phyloP scores from a whole-genome alignment of 2,797 vertebrate species.

The Artibeus lituratus region DNA sequence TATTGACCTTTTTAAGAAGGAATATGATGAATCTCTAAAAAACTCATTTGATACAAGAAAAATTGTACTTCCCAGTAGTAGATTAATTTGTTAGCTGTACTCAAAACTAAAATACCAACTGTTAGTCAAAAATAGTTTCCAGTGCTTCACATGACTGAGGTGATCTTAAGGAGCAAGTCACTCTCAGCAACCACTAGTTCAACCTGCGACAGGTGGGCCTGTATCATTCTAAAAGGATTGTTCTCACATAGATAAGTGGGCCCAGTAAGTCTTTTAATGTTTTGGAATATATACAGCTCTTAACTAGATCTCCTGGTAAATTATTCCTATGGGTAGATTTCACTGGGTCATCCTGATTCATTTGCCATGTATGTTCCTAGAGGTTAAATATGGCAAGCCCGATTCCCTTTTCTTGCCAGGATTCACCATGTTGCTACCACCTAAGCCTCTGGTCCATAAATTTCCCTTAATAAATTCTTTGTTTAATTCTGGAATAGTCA shows the following conservation, averaged over 20 bases:
- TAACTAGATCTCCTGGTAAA: not conserved
- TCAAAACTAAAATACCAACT: slow-evolving; percentile 25
- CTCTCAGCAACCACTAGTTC: not conserved
- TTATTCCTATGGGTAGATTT: not conserved
- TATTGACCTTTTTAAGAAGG: not conserved
- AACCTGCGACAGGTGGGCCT: not conserved
- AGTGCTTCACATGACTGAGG: not conserved
- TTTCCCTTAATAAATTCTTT: not conserved
- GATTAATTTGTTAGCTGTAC: not conserved
- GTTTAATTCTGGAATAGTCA: not conserved
- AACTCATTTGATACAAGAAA: not conserved
- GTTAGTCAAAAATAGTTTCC: not conserved
- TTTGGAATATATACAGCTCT: not conserved
- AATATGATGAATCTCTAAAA: not conserved
- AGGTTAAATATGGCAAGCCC: not conserved
- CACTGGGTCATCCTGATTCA: not conserved
- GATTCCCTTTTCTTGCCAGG: not conserved
- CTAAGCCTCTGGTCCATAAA: not conserved
- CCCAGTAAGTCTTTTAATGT: not conserved
- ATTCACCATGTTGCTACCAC: not conserved
- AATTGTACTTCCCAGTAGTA: not conserved
- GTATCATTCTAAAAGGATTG: not conserved
- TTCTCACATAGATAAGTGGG: not conserved
- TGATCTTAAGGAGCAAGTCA: not conserved
- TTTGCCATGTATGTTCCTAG: not conserved